Conservation (phyloP, 2,888 invertebrate genomes). For the Papilio elwesi region DNA sequence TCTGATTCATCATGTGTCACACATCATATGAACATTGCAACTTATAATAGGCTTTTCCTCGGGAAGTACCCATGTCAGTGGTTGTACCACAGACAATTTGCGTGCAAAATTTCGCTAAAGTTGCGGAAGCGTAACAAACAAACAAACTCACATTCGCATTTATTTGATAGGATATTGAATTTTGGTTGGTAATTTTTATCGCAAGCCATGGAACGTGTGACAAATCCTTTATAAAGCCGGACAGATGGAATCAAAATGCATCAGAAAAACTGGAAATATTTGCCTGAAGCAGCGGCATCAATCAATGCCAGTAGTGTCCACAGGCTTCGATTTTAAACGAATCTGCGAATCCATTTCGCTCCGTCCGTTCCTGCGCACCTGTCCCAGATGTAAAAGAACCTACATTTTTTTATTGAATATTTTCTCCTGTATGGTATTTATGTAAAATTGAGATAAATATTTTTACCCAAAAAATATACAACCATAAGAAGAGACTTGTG, state of each 20-base stretch:
- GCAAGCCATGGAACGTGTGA: neutral
- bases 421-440: neutral
- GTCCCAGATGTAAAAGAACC: slow-evolving; percentile 5
- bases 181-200: neutral
- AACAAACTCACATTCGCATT: no score
- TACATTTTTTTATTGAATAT: neutral
- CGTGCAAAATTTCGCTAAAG: neutral
- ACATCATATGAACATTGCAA: no score
- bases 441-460: neutral
- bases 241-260: slow-evolving; percentile 11
- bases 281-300: slow-evolving; percentile 14
- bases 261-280: slow-evolving; percentile 8
- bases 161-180: neutral
- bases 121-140: no score
- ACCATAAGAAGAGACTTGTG: neutral
- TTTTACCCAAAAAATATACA: neutral
- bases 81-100: neutral
- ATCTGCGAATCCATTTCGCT: slow-evolving; percentile 20
- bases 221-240: neutral
- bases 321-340: slow-evolving; percentile 25
- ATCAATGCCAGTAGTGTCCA: slow-evolving; percentile 9
- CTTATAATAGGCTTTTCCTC: no score
- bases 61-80: no score
- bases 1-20: no score
- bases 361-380: slow-evolving; percentile 8